These are phyloP conservation scores for Pyrgus malvae DNA, from an alignment of 2,888 invertebrate genomes.

Conservation along the genomic window DNA sequence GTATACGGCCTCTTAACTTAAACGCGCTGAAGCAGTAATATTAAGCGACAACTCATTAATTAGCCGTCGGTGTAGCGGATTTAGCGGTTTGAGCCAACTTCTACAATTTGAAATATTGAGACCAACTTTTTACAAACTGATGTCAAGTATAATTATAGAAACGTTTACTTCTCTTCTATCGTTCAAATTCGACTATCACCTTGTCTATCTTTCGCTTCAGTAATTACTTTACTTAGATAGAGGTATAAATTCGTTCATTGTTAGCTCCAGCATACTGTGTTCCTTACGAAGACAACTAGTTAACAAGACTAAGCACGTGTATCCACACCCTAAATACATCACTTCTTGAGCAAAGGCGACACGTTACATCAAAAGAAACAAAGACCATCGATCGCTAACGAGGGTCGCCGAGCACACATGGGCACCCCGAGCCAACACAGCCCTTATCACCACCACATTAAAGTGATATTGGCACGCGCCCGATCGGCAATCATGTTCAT, in stretches of 20 bases:
- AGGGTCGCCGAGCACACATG: constrained; percentile 2
- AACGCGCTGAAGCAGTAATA: background rate
- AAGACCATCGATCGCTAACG: constrained; percentile 23
- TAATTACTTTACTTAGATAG: no score
- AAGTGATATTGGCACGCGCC: constrained; percentile 8
- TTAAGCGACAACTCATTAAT: background rate
- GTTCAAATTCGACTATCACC: no score
- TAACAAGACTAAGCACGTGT: constrained; percentile 3
- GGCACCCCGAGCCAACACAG: constrained; percentile 1
- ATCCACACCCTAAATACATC: constrained; percentile 11
- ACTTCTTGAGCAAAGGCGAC: constrained; percentile 13
- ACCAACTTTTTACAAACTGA: background rate
- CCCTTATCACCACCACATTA: constrained; percentile 2
- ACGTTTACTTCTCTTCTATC: background rate
- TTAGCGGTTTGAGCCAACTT: background rate
- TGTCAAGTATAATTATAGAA: background rate
- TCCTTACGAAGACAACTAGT: background rate
- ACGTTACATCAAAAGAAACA: constrained; percentile 26
- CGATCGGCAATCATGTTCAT: constrained; percentile 13
- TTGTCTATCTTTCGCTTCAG: no score
- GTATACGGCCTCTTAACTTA: background rate
- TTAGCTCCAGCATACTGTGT: no score
- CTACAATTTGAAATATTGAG: background rate
- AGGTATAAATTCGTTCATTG: no score
- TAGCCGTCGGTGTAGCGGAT: background rate